phyloP scores from a whole-genome alignment of 1,140 invertebrate genomes.

The Papilio xuthus region DNA sequence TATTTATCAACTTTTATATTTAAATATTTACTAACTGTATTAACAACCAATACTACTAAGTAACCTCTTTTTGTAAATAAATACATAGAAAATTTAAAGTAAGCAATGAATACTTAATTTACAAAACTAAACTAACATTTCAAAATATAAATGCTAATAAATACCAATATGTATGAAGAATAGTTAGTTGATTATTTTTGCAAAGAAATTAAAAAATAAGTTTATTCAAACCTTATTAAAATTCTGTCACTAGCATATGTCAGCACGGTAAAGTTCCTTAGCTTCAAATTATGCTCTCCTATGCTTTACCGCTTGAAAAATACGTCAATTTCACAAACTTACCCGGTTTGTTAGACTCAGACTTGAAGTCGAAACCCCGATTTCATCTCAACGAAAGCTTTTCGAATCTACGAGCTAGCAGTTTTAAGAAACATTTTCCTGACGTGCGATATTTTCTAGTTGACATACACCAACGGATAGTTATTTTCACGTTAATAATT shows the following conservation, averaged over 20 bases:
- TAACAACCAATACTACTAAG: too few species aligned
- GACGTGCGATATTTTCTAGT: slow-evolving; percentile 16
- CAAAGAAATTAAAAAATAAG: not conserved
- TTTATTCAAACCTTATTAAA: not conserved
- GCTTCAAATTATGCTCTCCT: slow-evolving; percentile 14
- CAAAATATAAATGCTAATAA: too few species aligned
- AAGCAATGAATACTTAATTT: too few species aligned
- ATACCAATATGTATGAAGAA: not conserved
- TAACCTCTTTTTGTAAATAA: too few species aligned
- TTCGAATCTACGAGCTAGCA: slow-evolving; percentile 15
- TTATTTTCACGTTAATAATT: slow-evolving; percentile 15
- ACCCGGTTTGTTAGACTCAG: slow-evolving; percentile 16
- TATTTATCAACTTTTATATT: too few species aligned
- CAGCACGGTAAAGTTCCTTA: not conserved
- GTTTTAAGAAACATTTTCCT: slow-evolving; percentile 25
- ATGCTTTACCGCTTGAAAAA: slow-evolving; percentile 7
- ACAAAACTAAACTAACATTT: too few species aligned
- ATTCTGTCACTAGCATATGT: not conserved
- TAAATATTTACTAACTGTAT: too few species aligned
- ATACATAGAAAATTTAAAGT: too few species aligned
- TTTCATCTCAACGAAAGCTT: slow-evolving; percentile 24
- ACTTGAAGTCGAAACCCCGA: slow-evolving; percentile 18
- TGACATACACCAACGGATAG: slow-evolving; percentile 2
- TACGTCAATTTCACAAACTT: slow-evolving; percentile 18
- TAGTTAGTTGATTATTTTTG: not conserved